These are phyloP conservation scores for Flabesymbios commensalis DNA, from an alignment of 2,888 invertebrate genomes.

Conservation along the genomic window DNA sequence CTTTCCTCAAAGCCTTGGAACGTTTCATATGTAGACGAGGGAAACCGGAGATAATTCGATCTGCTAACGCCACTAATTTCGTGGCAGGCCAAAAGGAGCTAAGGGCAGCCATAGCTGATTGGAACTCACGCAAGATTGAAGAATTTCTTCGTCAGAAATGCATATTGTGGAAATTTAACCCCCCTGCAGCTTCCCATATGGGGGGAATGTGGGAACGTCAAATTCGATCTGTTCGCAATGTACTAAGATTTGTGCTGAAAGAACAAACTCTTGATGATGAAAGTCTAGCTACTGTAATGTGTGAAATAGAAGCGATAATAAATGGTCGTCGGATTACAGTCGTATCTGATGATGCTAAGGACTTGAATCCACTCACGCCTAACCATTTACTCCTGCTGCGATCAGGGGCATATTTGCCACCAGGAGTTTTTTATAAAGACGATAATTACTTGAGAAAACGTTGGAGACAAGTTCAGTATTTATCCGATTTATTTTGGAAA, in stretches of 20 bases:
- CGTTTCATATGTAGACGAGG: slow-evolving; percentile 7
- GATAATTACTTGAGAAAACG: slow-evolving; percentile 24
- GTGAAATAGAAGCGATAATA: not conserved
- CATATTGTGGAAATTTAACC: slow-evolving; percentile 21
- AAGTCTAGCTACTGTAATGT: not conserved
- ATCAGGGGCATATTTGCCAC: slow-evolving; percentile 9
- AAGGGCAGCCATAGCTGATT: not conserved
- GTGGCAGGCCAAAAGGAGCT: slow-evolving; percentile 18
- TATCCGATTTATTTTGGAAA: slow-evolving; percentile 26
- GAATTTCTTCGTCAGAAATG: slow-evolving; percentile 1
- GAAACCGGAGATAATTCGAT: too few relatives aligned
- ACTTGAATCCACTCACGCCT: slow-evolving; percentile 25
- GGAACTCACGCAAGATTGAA: slow-evolving; percentile 6
- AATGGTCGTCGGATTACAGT: slow-evolving; percentile 1
- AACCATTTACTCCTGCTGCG: slow-evolving; percentile 46
- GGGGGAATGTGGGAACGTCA: slow-evolving; percentile 30
- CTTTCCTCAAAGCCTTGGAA: slow-evolving; percentile 13
- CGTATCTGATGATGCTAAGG: slow-evolving; percentile 1
- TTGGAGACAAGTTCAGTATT: slow-evolving; percentile 34
- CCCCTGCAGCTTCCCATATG: slow-evolving; percentile 19
- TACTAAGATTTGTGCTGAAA: not conserved
- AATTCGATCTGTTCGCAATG: slow-evolving; percentile 27
- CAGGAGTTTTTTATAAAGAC: slow-evolving; percentile 14
- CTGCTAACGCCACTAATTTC: slow-evolving; percentile 24
- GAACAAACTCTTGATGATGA: not conserved